Conservation (phyloP, 2,888 invertebrate species). For the Drosophila affinis region DNA sequence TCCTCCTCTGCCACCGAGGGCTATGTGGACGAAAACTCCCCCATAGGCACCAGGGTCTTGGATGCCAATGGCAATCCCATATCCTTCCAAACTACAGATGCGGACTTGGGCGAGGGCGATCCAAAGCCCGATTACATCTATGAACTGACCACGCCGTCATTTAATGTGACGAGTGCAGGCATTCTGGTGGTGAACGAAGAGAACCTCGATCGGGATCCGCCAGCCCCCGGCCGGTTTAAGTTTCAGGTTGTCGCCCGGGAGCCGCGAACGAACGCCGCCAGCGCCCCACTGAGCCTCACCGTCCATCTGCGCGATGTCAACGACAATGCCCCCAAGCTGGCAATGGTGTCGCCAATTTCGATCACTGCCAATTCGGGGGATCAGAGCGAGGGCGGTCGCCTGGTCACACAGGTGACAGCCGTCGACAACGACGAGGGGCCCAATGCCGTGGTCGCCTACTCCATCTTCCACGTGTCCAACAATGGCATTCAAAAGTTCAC, state of each 20-base stretch:
- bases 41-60: conserved; percentile 91
- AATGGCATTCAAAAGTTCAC: conserved; percentile 94
- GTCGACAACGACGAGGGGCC: conserved; percentile 93
- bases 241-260: conserved; percentile 96
- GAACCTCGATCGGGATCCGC: conserved; percentile 93
- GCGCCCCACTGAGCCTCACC: conserved; percentile 91
- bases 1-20: conserved; percentile 89
- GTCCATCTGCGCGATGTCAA: conserved; percentile 92
- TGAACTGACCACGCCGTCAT: conserved; percentile 93
- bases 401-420: conserved; percentile 89
- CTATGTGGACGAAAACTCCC: conserved; percentile 93
- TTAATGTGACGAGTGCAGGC: conserved; percentile 90
- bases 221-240: conserved; percentile 92
- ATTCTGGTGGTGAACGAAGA: conserved; percentile 91
- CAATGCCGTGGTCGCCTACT: conserved; percentile 92
- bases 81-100: conserved; percentile 90
- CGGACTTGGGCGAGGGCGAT: conserved; percentile 93
- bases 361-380: conserved; percentile 89
- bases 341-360: conserved; percentile 91
- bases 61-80: conserved; percentile 88
- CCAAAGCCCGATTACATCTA: conserved; percentile 91
- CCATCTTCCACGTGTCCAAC: conserved; percentile 95
- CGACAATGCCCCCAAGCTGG: conserved; percentile 93
- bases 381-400: conserved; percentile 85
- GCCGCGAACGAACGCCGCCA: conserved; percentile 90